Evolutionary conservation across 1,140 invertebrate genomes (phyloP).

Genomic region (Heliconius melpomene): DNA sequence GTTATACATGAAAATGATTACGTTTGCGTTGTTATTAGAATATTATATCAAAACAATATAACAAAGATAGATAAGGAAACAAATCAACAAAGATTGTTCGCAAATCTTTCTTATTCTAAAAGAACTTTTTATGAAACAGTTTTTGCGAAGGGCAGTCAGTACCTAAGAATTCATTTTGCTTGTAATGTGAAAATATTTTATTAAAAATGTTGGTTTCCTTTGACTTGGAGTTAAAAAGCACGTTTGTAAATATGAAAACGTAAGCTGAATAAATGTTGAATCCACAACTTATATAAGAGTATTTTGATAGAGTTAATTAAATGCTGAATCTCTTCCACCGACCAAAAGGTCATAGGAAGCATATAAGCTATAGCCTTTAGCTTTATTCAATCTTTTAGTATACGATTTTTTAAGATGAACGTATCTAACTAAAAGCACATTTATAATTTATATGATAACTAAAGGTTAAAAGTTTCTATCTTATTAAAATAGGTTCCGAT

Average conservation of each 20-base stretch:
- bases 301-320: neutral
- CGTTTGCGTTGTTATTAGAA: too few relatives aligned
- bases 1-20: too few relatives aligned
- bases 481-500: too few relatives aligned
- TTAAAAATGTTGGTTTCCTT: constrained; percentile 26
- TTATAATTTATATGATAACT: too few relatives aligned
- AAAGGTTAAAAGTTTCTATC: too few relatives aligned
- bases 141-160: constrained; percentile 8
- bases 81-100: constrained; percentile 22
- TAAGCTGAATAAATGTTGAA: neutral
- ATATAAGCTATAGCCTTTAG: too few relatives aligned
- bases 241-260: neutral
- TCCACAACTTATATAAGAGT: neutral
- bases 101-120: constrained; percentile 7
- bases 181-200: constrained; percentile 29
- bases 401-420: too few relatives aligned
- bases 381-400: too few relatives aligned
- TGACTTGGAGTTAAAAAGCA: constrained; percentile 1
- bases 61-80: neutral
- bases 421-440: too few relatives aligned
- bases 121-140: constrained; percentile 22
- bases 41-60: neutral
- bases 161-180: constrained; percentile 17
- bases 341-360: neutral
- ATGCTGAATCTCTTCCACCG: neutral